Conservation (phyloP, 2,113 vertebrate species). For the Sitta europaea region DNA sequence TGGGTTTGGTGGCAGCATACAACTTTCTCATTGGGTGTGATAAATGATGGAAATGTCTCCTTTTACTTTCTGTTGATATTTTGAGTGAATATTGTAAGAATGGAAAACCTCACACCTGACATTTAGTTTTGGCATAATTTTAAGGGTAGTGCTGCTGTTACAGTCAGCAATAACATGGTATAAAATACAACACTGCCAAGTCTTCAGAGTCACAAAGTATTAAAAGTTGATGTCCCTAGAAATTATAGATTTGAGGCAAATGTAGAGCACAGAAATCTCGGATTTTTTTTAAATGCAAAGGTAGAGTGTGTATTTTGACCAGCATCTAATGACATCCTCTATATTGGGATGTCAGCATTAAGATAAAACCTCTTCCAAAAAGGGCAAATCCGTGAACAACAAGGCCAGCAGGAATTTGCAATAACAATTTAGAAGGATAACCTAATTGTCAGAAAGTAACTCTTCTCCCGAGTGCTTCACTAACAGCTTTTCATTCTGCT, state of each 20-base stretch:
- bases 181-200: neutral
- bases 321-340: neutral
- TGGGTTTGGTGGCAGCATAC: neutral
- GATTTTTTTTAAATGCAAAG: neutral
- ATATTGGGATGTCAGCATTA: neutral
- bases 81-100: neutral
- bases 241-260: neutral
- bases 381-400: neutral
- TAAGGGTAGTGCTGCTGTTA: neutral
- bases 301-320: neutral
- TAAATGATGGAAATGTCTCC: neutral
- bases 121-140: neutral
- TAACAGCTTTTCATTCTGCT: neutral
- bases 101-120: neutral
- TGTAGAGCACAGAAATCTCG: neutral
- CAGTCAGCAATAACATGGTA: neutral
- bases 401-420: neutral
- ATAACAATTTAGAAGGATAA: neutral
- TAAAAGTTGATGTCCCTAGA: neutral
- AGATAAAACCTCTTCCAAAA: neutral
- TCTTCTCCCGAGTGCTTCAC: neutral
- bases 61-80: neutral
- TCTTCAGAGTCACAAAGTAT: neutral
- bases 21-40: neutral
- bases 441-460: neutral